These are phyloP conservation scores for Zosterops hypoxanthus DNA, from an alignment of 2,113 vertebrate species.

Conservation along the genomic window DNA sequence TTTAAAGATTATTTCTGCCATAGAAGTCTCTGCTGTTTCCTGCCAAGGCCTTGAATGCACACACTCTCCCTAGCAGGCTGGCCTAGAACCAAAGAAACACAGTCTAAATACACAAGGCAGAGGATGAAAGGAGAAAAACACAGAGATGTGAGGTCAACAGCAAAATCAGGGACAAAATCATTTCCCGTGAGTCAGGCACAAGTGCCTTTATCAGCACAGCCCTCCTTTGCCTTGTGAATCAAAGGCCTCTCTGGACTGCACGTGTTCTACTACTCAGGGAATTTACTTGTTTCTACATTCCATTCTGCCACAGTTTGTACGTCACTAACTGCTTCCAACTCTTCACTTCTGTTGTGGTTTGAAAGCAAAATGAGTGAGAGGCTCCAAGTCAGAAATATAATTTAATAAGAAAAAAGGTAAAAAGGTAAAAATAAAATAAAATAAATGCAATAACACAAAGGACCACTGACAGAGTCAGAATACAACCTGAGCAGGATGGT, in stretches of 20 bases:
- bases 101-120: neutral
- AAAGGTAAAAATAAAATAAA: too few relatives aligned
- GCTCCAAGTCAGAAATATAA: too few relatives aligned
- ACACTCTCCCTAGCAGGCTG: neutral
- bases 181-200: neutral
- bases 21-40: neutral
- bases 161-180: neutral
- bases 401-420: too few relatives aligned
- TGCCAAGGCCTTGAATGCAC: neutral
- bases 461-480: too few relatives aligned
- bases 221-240: neutral
- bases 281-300: neutral
- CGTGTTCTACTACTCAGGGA: neutral
- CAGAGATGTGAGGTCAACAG: neutral
- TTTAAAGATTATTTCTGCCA: neutral
- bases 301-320: neutral
- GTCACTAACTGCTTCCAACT: neutral
- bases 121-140: neutral
- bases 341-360: neutral
- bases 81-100: neutral
- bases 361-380: too few relatives aligned
- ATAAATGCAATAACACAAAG: too few relatives aligned
- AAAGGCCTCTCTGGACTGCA: neutral
- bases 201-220: neutral
- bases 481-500: too few relatives aligned